Evolutionary conservation across 2,113 vertebrate species (phyloP).

Genomic region (Mus spicilegus): DNA sequence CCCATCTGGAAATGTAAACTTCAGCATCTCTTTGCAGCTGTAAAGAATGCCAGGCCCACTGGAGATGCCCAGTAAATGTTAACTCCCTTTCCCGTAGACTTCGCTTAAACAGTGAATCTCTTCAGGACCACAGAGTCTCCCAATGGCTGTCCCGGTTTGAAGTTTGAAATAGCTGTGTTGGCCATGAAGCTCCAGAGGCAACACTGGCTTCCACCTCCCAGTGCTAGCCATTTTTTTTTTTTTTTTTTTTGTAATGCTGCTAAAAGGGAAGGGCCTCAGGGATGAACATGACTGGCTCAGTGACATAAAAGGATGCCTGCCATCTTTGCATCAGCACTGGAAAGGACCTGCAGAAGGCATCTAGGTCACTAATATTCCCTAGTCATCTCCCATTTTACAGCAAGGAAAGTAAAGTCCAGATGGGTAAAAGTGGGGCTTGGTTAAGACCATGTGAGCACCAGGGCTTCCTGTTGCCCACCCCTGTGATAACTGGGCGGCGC

Average conservation of each 20-base stretch:
- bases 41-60: neutral
- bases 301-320: neutral
- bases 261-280: neutral
- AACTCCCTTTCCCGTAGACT: neutral
- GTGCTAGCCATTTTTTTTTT: neutral
- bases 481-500: neutral
- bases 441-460: neutral
- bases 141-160: neutral
- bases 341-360: neutral
- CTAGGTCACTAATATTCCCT: no score
- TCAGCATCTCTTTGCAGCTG: neutral
- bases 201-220: neutral
- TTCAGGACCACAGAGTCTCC: neutral
- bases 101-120: neutral
- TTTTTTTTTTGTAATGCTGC: no score
- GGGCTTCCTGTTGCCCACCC: neutral
- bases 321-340: neutral
- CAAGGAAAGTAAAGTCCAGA: neutral
- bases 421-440: neutral
- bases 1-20: neutral
- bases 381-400: neutral
- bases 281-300: neutral
- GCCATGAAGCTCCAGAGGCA: neutral
- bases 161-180: neutral
- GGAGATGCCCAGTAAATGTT: neutral